These are phyloP conservation scores for Florisuga fusca DNA, from an alignment of 2,797 vertebrate species.

Conservation along the genomic window DNA sequence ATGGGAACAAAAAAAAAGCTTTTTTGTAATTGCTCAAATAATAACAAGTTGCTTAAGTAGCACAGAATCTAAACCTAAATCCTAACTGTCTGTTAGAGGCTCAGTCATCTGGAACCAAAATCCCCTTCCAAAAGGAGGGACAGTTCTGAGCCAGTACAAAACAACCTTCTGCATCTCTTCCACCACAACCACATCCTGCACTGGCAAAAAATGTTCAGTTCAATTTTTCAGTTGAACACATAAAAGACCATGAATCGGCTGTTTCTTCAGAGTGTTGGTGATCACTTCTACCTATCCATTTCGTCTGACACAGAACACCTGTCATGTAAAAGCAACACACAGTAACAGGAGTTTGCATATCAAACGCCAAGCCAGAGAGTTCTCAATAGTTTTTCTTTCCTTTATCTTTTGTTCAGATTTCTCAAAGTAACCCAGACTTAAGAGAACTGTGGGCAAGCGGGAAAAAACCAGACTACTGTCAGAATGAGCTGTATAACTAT, in stretches of 20 bases:
- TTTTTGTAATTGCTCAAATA: not conserved
- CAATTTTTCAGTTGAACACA: not conserved
- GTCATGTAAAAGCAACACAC: not conserved
- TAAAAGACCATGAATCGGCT: not conserved
- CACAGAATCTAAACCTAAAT: not conserved
- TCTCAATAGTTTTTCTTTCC: not conserved
- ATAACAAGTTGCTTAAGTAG: not conserved
- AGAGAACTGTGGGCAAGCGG: not conserved
- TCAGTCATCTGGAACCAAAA: not conserved
- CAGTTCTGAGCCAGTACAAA: not conserved
- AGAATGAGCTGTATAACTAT: not conserved
- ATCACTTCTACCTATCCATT: not conserved
- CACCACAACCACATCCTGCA: not conserved
- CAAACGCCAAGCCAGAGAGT: not conserved
- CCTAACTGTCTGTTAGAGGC: not conserved
- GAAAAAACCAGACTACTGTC: not conserved
- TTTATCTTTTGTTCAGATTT: not conserved
- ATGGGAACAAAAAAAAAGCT: not conserved
- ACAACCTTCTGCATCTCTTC: not conserved
- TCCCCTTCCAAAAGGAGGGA: not conserved
- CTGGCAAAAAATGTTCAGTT: not conserved
- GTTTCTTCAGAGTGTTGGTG: not conserved
- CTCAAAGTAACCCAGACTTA: not conserved
- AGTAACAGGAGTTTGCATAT: not conserved
- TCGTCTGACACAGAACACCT: not conserved